phyloP scores from a whole-genome alignment of 2,797 vertebrate species.

The Sciaenops ocellatus region DNA sequence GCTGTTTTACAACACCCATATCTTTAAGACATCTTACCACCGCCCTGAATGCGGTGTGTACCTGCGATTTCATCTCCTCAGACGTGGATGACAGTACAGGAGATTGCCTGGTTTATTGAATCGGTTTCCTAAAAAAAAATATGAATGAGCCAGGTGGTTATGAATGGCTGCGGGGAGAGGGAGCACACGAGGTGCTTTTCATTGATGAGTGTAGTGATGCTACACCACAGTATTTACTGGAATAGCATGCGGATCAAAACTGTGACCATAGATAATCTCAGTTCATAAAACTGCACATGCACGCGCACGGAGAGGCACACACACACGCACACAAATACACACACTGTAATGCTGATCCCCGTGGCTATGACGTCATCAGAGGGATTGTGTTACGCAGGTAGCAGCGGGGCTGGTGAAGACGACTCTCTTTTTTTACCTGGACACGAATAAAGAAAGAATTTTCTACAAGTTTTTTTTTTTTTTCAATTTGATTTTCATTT shows the following conservation, averaged over 20 bases:
- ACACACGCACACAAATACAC: no score
- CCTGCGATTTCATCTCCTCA: neutral
- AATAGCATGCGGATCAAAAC: slow-evolving; percentile 6
- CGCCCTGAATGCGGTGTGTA: no score
- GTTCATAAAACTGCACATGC: neutral
- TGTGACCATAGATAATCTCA: slow-evolving; percentile 29
- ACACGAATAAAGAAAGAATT: slow-evolving; percentile 24
- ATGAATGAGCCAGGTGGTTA: slow-evolving; percentile 82
- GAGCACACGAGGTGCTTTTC: slow-evolving; percentile 58
- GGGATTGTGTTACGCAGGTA: slow-evolving; percentile 63
- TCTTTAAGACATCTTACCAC: neutral
- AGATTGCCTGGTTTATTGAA: slow-evolving; percentile 40
- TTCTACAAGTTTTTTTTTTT: neutral
- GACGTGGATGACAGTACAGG: neutral
- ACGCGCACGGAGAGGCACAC: neutral
- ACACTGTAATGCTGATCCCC: slow-evolving; percentile 54
- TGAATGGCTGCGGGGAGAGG: slow-evolving; percentile 78
- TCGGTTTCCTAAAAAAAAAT: slow-evolving; percentile 36
- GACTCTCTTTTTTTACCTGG: slow-evolving; percentile 20
- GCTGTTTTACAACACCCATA: slow-evolving; percentile 29
- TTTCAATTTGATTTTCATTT: slow-evolving; percentile 4
- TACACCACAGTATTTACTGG: slow-evolving; percentile 25
- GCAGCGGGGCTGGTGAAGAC: slow-evolving; percentile 30
- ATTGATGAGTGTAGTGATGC: slow-evolving; percentile 73
- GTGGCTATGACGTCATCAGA: slow-evolving; percentile 64